phyloP scores from a whole-genome alignment of 2,113 vertebrate species.

The Mohoua ochrocephala region DNA sequence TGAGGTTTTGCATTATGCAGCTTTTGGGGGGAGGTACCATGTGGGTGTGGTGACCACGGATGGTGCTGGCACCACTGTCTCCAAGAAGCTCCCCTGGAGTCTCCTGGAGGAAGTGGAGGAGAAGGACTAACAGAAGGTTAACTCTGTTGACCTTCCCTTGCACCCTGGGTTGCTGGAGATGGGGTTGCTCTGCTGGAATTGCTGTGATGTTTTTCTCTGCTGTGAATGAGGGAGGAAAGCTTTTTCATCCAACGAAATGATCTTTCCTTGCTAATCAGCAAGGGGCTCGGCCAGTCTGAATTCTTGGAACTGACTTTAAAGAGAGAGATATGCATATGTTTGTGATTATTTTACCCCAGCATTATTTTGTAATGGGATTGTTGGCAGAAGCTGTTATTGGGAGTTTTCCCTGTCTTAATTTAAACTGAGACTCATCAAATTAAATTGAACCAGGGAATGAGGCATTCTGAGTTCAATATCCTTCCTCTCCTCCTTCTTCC shows the following conservation, averaged over 20 bases:
- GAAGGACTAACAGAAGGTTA: neutral
- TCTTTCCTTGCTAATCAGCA: neutral
- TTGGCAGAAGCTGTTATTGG: neutral
- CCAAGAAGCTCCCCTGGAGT: neutral
- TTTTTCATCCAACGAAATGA: neutral
- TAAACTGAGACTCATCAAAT: neutral
- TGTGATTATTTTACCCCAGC: neutral
- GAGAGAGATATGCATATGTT: neutral
- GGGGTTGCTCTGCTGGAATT: neutral
- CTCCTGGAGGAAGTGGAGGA: neutral
- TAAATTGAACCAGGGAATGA: neutral
- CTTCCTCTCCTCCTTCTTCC: neutral
- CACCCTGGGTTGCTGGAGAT: neutral
- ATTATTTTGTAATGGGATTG: neutral
- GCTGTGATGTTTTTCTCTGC: neutral
- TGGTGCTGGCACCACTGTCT: neutral
- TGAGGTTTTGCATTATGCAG: neutral
- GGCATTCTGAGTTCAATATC: neutral
- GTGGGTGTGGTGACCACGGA: rapidly evolving
- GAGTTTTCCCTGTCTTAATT: neutral
- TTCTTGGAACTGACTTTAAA: constrained; percentile 2
- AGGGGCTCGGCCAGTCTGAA: neutral
- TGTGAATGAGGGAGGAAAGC: neutral
- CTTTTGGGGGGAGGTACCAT: rapidly evolving
- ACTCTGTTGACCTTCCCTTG: neutral